phyloP scores from a whole-genome alignment of 1,140 invertebrate species.

The Tetramorium alpestre region DNA sequence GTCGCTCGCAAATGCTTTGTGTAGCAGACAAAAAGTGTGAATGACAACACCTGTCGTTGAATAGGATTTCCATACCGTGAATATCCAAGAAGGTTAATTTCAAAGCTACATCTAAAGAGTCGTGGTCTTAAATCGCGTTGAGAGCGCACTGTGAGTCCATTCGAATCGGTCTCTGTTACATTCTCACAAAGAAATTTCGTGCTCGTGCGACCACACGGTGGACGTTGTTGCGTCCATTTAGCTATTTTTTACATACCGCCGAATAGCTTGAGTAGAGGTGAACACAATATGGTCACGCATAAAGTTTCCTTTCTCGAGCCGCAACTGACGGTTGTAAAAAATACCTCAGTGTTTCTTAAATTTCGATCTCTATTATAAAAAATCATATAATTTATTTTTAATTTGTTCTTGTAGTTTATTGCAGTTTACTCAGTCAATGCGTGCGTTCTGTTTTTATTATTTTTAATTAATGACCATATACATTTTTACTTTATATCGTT shows the following conservation, averaged over 20 bases:
- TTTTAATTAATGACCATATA: background rate
- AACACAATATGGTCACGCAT: background rate
- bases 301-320: background rate
- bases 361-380: background rate
- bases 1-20: background rate
- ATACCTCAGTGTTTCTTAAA: background rate
- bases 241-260: background rate
- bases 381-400: background rate
- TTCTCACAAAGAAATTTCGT: constrained; percentile 19
- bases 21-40: background rate
- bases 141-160: background rate
- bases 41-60: background rate
- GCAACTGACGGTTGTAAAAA: background rate
- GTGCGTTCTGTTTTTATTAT: background rate
- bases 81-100: constrained; percentile 1
- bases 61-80: constrained; percentile 6
- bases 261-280: background rate
- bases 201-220: background rate
- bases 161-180: constrained; percentile 1
- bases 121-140: background rate
- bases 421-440: background rate
- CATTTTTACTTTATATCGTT: background rate
- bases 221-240: constrained; percentile 19
- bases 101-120: background rate
- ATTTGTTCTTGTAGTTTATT: background rate